A percentile compares a stretch with the other conserved stretches of the same genome.
Conservation (phyloP, 2,797 vertebrate genomes). For the Malacoraja senta region DNA sequence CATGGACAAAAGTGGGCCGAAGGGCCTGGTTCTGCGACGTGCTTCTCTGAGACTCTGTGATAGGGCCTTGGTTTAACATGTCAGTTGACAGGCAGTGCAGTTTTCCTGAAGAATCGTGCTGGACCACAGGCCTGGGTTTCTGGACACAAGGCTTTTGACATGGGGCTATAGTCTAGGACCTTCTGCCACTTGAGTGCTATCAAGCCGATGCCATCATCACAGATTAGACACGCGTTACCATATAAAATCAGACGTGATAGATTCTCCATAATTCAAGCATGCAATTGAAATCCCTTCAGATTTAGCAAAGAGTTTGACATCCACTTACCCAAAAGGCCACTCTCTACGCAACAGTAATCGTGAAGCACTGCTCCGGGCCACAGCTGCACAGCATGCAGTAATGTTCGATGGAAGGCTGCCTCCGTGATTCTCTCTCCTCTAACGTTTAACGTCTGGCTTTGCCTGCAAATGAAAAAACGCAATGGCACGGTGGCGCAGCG, state of each 20-base stretch:
- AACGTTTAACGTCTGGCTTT: conserved; percentile 69
- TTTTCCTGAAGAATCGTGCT: too few species aligned
- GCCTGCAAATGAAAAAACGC: conserved; percentile 49
- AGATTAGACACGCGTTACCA: not conserved
- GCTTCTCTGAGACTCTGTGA: too few species aligned
- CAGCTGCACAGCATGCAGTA: conserved; percentile 59
- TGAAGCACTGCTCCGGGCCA: conserved; percentile 77
- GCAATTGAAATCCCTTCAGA: not conserved
- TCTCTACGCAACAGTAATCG: conserved; percentile 80
- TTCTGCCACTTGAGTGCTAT: too few species aligned
- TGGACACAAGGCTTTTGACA: too few species aligned
- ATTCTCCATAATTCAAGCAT: not conserved
- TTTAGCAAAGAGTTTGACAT: not conserved
- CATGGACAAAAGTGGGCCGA: too few species aligned
- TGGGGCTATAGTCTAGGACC: too few species aligned
- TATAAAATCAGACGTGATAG: not conserved
- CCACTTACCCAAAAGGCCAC: conserved; percentile 72
- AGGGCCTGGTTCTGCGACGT: too few species aligned
- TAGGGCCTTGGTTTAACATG: too few species aligned
- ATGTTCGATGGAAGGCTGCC: conserved; percentile 61
- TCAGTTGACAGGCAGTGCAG: too few species aligned
- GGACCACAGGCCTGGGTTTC: too few species aligned
- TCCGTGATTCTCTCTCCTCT: conserved; percentile 77
- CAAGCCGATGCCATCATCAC: too few species aligned
- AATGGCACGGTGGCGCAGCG: too few species aligned